Conservation (phyloP, 2,113 vertebrate species). For the Tenebrosternarchus preto region DNA sequence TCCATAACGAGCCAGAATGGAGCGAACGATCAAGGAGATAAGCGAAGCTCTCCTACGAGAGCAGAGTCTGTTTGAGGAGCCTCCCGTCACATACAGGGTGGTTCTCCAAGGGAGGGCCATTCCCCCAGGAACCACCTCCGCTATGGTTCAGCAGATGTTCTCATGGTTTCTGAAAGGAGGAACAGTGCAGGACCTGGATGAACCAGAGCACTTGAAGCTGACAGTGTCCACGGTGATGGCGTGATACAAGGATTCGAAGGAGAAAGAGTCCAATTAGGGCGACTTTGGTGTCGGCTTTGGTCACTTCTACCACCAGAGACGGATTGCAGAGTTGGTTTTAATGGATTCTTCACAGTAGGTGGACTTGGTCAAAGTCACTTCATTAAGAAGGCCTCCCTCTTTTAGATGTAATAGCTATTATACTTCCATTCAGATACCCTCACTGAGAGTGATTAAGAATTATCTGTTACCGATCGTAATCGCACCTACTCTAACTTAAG, state of each 20-base stretch:
- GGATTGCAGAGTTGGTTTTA: conserved; percentile 70
- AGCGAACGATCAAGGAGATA: conserved; percentile 73
- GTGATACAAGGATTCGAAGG: conserved; percentile 66
- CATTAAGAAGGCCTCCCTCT: conserved; percentile 73
- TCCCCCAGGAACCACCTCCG: neutral
- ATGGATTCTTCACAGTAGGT: conserved; percentile 74
- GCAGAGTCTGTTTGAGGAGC: conserved; percentile 36
- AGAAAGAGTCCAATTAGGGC: conserved; percentile 73
- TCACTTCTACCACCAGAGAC: conserved; percentile 70
- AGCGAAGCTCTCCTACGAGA: conserved; percentile 52
- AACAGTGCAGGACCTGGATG: conserved; percentile 58
- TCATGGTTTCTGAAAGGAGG: conserved; percentile 67
- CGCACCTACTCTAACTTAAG: conserved; percentile 77
- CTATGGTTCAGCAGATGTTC: neutral
- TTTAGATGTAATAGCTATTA: conserved; percentile 72
- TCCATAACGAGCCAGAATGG: conserved; percentile 70
- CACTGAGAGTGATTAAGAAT: conserved; percentile 75
- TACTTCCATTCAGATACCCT: conserved; percentile 75
- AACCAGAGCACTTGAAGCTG: conserved; percentile 65
- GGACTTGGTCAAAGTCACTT: conserved; percentile 74
- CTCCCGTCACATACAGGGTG: conserved; percentile 63
- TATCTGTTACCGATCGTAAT: conserved; percentile 76
- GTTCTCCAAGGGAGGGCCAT: conserved; percentile 37
- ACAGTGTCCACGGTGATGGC: conserved; percentile 69
- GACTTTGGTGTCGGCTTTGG: conserved; percentile 71